phyloP scores from a whole-genome alignment of 1,140 invertebrate genomes.

The Bombus haemorrhoidalis region DNA sequence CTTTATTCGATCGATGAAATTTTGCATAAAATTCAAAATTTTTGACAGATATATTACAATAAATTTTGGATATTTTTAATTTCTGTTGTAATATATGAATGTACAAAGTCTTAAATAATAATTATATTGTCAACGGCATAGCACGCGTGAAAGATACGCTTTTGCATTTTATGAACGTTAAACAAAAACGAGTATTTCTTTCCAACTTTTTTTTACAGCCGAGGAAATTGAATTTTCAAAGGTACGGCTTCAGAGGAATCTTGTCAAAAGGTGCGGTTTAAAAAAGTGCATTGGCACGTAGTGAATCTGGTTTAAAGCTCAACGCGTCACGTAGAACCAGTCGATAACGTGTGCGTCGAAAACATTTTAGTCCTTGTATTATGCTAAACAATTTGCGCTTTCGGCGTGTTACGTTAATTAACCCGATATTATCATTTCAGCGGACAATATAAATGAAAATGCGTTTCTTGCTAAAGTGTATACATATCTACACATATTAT shows the following conservation, averaged over 20 bases:
- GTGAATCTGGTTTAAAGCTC: background rate
- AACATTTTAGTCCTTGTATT: background rate
- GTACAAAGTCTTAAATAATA: background rate
- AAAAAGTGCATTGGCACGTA: background rate
- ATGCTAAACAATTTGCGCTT: background rate
- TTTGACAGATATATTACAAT: background rate
- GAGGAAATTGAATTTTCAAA: slow-evolving; percentile 37
- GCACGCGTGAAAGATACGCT: too few relatives aligned
- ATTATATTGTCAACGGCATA: background rate
- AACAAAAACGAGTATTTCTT: slow-evolving; percentile 37
- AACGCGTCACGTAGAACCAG: background rate
- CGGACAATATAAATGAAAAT: slow-evolving; percentile 6
- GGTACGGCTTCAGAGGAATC: background rate
- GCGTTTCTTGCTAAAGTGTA: background rate
- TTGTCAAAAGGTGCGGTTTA: slow-evolving; percentile 22
- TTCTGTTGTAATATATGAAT: too few relatives aligned
- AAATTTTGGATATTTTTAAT: background rate
- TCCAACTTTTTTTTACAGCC: background rate
- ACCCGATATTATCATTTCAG: background rate
- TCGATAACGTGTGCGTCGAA: background rate
- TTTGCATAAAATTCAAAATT: background rate
- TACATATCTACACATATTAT: background rate
- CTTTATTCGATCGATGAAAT: background rate
- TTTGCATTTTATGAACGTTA: background rate
- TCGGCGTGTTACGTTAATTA: background rate